Conservation (phyloP, 92 coral and sea anemone genomes). For the Pocillopora meandrina region DNA sequence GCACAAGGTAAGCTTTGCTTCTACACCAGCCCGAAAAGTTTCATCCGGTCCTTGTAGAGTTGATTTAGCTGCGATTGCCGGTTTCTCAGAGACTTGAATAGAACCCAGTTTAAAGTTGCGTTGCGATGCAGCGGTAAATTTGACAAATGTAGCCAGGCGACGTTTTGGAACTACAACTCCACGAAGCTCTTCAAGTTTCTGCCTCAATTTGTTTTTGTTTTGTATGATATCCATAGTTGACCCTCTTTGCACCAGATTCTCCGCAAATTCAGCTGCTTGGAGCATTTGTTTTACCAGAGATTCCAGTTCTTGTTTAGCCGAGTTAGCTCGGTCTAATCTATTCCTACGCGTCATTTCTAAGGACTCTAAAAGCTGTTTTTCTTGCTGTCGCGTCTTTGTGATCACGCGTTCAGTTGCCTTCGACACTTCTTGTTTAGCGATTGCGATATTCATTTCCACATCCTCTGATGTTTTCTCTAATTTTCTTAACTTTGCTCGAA, state of each 20-base stretch:
- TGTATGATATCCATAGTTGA: not conserved
- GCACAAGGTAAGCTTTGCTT: too few relatives aligned
- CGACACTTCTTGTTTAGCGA: constrained; percentile 13
- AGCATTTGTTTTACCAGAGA: not conserved
- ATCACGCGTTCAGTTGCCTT: not conserved
- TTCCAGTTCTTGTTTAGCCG: not conserved
- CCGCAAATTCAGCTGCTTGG: not conserved
- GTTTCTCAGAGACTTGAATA: too few relatives aligned
- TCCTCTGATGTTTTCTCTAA: not conserved
- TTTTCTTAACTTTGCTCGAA: not conserved
- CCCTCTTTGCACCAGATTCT: too few relatives aligned
- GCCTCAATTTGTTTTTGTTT: not conserved
- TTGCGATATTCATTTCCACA: not conserved
- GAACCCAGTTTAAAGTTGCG: too few relatives aligned
- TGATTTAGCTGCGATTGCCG: too few relatives aligned
- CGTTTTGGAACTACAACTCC: not conserved
- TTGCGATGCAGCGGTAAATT: too few relatives aligned
- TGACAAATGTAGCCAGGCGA: too few relatives aligned
- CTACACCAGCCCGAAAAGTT: too few relatives aligned
- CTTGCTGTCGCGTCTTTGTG: too few relatives aligned
- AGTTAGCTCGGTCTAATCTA: not conserved
- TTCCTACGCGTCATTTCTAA: not conserved
- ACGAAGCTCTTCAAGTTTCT: not conserved
- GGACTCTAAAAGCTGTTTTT: too few relatives aligned
- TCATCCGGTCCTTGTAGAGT: too few relatives aligned